A percentile compares a stretch with the other conserved stretches of the same genome.
Conservation (phyloP, 2,797 vertebrate species). For the Macropodus opercularis region DNA sequence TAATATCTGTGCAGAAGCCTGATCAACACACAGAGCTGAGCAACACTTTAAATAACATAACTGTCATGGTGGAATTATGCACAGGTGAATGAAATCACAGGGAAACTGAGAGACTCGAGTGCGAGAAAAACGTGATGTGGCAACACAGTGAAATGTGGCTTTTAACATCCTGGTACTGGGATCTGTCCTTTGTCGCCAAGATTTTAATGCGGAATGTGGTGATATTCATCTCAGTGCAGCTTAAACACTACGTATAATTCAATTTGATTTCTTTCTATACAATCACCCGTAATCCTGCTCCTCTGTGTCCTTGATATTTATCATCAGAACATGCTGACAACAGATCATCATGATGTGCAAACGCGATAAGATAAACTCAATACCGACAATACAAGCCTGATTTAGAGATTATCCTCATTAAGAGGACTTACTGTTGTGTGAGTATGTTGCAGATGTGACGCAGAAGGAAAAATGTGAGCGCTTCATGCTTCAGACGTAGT, state of each 20-base stretch:
- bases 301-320: constrained; percentile 61
- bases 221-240: constrained; percentile 15
- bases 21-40: background rate
- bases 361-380: constrained; percentile 50
- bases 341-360: constrained; percentile 58
- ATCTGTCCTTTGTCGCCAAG: no score
- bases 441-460: constrained; percentile 39
- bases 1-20: constrained; percentile 2
- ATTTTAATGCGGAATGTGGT: no score
- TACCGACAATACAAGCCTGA: constrained; percentile 52
- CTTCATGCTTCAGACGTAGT: constrained; percentile 10
- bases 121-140: background rate
- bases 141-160: background rate
- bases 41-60: background rate
- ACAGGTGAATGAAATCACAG: constrained; percentile 11
- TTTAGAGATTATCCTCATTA: constrained; percentile 74
- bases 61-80: background rate
- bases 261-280: constrained; percentile 54
- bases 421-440: constrained; percentile 52
- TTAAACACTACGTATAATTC: constrained; percentile 56
- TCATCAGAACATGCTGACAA: constrained; percentile 56
- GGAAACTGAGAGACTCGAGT: background rate
- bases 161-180: no score
- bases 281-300: constrained; percentile 57
- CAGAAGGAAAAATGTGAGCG: constrained; percentile 27